Conservation (phyloP, 1,140 invertebrate species). For the Gryon sp. region DNA sequence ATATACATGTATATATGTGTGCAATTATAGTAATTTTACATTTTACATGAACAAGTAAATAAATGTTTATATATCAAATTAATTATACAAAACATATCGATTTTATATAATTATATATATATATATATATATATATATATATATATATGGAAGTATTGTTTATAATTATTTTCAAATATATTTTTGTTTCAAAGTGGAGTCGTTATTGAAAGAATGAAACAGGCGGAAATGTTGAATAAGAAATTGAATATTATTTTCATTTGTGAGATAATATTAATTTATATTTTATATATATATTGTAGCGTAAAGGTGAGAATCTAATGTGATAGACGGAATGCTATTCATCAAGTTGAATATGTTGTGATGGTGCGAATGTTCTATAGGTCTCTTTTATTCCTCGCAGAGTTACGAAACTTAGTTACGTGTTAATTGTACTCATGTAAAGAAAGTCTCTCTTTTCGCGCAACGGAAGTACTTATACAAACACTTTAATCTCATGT, state of each 20-base stretch:
- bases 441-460: constrained; percentile 63
- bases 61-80: too few relatives aligned
- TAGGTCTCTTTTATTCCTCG: constrained; percentile 36
- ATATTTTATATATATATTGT: constrained; percentile 42
- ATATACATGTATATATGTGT: too few relatives aligned
- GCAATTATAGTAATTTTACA: too few relatives aligned
- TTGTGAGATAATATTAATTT: constrained; percentile 36
- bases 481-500: constrained; percentile 46
- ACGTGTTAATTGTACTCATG: constrained; percentile 66
- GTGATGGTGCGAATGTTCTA: constrained; percentile 45
- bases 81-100: too few relatives aligned
- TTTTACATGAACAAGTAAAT: too few relatives aligned
- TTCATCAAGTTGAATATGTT: constrained; percentile 58
- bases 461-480: constrained; percentile 55
- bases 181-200: too few relatives aligned
- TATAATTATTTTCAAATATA: too few relatives aligned
- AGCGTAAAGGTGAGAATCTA: constrained; percentile 56
- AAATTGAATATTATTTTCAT: constrained; percentile 35
- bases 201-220: too few relatives aligned
- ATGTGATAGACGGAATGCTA: constrained; percentile 48
- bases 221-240: constrained; percentile 21
- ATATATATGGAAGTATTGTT: too few relatives aligned
- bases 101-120: too few relatives aligned
- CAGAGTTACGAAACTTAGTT: constrained; percentile 63
- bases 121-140: too few relatives aligned